Base-by-base conservation (phyloP, 1,140 invertebrate genomes). In the Plodia interpunctella region DNA sequence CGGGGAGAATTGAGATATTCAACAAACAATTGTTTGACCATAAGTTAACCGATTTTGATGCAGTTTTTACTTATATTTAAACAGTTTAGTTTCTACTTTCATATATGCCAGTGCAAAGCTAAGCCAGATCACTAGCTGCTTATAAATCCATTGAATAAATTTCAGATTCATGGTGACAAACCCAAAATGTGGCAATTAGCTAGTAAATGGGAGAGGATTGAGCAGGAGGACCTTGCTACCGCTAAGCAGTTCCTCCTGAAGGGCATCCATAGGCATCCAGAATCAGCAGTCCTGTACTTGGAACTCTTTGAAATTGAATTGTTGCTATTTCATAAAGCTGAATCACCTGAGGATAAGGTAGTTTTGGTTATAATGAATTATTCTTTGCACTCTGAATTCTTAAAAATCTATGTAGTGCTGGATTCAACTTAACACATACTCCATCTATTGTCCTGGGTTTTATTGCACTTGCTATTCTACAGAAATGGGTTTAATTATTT, bases 151-250 rank as follows among this genome's bases (percentile, higher is more conserved):
- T 44, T 15, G 0, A 4, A 2, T 49, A 51, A 25, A 49, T 78
- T 94, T 8, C 85, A 94, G 90, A 77, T 95, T 5, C 94, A 96
- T 78, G 91, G 92, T 59, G 92, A 94, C 68, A 95, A 94, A 72
- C 92, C 93, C 63, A 92, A 94, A 70, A 90, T 95, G 58, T 96
- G 94, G 94, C 90, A 93, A 44, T 75, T 93, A 59, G 94, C 94
- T 6, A 94, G 94, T 13, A 92, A 92, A 69, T 95, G 93, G 92
- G 94, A 96, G 83, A 91, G 93, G 65, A 92, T 95, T 77, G 93
- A 94, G 62, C 92, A 91, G 63, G 90, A 92, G 15, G 93, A 93
- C 69, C 69, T 92, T 5, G 91, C 94, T n/a, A 93, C 87, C 75
- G 94, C 94, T 18, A 89, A 93, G 65, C 90, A 89, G 55, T 91